A percentile compares a stretch with the other conserved stretches of the same genome.
These are phyloP conservation scores for Thymelicus sylvestris DNA, from an alignment of 2,888 invertebrate genomes.

Conservation along the genomic window DNA sequence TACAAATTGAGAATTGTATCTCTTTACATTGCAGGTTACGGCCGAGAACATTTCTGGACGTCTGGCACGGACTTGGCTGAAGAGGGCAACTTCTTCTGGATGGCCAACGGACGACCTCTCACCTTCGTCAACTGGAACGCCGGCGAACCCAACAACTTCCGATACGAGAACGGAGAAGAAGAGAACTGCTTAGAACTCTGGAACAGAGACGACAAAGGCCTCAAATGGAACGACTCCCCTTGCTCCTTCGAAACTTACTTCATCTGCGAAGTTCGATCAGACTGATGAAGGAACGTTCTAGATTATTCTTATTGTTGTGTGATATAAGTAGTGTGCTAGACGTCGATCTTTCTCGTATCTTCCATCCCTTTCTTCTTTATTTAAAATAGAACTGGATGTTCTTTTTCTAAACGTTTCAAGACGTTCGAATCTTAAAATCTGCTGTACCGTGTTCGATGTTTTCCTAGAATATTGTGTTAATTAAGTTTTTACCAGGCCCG, in stretches of 20 bases:
- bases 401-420: not conserved
- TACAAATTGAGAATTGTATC: no score
- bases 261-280: conserved; percentile 92
- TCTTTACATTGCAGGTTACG: conserved; percentile 86
- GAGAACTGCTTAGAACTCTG: conserved; percentile 96
- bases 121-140: conserved; percentile 97
- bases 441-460: not conserved
- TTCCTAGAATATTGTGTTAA: not conserved
- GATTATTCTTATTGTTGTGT: conserved; percentile 49
- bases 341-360: conserved; percentile 19
- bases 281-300: conserved; percentile 56
- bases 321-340: conserved; percentile 66
- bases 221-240: conserved; percentile 97
- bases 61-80: conserved; percentile 96
- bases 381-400: not conserved
- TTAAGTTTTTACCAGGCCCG: not conserved
- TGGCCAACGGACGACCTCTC: conserved; percentile 94
- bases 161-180: conserved; percentile 96
- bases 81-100: conserved; percentile 96
- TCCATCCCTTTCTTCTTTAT: not conserved
- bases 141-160: conserved; percentile 97
- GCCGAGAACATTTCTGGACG: conserved; percentile 97
- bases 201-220: conserved; percentile 96
- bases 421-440: not conserved
- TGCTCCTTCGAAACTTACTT: conserved; percentile 97